Evolutionary conservation across 2,888 invertebrate species (phyloP).

Genomic region (Drosophila heteroneura): DNA sequence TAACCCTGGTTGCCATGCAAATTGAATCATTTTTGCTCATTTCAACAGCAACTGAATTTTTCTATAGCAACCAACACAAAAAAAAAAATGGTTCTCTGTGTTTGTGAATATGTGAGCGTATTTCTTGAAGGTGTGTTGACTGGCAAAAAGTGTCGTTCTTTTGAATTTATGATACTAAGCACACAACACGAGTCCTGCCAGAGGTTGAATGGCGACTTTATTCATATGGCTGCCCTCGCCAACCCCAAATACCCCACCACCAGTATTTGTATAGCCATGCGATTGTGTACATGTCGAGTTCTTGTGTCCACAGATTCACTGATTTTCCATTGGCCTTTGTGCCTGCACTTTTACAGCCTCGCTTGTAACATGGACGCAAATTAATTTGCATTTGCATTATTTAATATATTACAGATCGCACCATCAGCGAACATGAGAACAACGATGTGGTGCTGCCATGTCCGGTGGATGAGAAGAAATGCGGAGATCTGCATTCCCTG

Average conservation of each 20-base stretch:
- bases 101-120: constrained; percentile 7
- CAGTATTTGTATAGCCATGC: constrained; percentile 43
- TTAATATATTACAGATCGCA: constrained; percentile 80
- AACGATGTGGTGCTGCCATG: constrained; percentile 88
- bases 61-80: constrained; percentile 39
- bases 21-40: constrained; percentile 67
- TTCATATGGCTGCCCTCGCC: constrained; percentile 54
- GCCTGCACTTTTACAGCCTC: constrained; percentile 59
- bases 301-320: constrained; percentile 6
- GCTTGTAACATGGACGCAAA: not conserved
- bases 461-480: constrained; percentile 88
- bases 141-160: constrained; percentile 61
- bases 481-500: constrained; percentile 91
- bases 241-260: not conserved
- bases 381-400: constrained; percentile 30
- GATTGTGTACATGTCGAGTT: constrained; percentile 22
- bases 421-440: constrained; percentile 84
- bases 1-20: constrained; percentile 65
- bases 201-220: constrained; percentile 50
- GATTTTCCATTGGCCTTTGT: constrained; percentile 26
- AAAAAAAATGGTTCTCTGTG: not conserved
- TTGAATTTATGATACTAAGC: constrained; percentile 68
- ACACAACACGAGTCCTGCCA: constrained; percentile 44
- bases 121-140: constrained; percentile 43
- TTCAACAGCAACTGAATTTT: constrained; percentile 48